Percentiles rank a stretch among this genome's conserved stretches.
Conservation (phyloP, 2,113 vertebrate genomes). For the Tachuris rubrigastra region DNA sequence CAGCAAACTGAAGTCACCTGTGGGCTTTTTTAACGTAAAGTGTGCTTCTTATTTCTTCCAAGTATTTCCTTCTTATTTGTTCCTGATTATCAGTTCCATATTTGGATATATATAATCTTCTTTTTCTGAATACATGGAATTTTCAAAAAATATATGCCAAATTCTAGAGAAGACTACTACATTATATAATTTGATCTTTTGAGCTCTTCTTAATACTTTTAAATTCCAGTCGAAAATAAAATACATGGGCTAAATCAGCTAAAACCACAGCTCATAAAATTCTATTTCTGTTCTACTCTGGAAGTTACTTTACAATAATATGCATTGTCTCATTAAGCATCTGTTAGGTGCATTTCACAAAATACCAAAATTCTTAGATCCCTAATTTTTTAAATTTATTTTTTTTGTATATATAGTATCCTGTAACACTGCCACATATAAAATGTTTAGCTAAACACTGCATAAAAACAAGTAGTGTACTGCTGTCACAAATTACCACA, state of each 20-base stretch:
- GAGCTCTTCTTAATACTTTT: slow-evolving; percentile 29
- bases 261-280: neutral
- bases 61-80: neutral
- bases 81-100: neutral
- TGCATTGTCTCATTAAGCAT: neutral
- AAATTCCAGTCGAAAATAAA: slow-evolving; percentile 26
- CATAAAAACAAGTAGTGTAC: neutral
- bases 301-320: neutral
- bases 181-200: slow-evolving; percentile 19
- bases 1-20: neutral
- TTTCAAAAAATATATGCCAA: slow-evolving; percentile 40
- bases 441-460: neutral
- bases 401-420: neutral
- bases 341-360: neutral
- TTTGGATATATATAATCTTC: neutral
- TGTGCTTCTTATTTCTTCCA: neutral
- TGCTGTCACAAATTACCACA: neutral
- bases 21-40: neutral
- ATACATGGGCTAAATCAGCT: neutral
- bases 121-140: neutral
- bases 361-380: neutral
- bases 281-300: neutral
- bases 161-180: slow-evolving; percentile 9
- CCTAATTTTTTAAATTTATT: neutral
- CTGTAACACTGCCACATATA: neutral